These are phyloP conservation scores for Podotricha telesiphe DNA, from an alignment of 2,888 invertebrate genomes.

Conservation along the genomic window DNA sequence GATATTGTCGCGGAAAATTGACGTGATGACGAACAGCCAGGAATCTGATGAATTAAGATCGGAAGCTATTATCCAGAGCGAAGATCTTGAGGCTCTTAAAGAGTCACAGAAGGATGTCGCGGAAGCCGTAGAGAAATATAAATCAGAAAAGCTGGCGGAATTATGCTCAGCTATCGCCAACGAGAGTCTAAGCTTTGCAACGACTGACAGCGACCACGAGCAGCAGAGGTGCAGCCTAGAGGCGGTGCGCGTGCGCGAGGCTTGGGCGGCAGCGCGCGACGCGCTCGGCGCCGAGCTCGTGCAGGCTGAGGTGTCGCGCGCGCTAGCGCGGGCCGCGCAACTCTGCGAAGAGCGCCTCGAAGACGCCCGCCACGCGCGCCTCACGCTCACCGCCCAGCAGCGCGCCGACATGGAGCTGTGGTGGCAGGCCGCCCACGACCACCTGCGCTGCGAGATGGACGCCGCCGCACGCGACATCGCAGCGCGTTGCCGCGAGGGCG, in stretches of 20 bases:
- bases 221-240: slow-evolving; percentile 75
- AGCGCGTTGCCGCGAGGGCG: slow-evolving; percentile 85
- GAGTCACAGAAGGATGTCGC: slow-evolving; percentile 85
- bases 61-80: slow-evolving; percentile 71
- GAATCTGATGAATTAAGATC: slow-evolving; percentile 59
- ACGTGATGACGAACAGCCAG: slow-evolving; percentile 65
- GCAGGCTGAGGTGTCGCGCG: slow-evolving; percentile 90
- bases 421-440: slow-evolving; percentile 89
- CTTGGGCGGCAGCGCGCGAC: slow-evolving; percentile 90
- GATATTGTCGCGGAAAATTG: slow-evolving; percentile 89
- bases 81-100: slow-evolving; percentile 79
- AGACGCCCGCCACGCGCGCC: slow-evolving; percentile 80
- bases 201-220: slow-evolving; percentile 72
- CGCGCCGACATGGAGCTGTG: slow-evolving; percentile 88
- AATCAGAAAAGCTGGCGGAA: slow-evolving; percentile 87
- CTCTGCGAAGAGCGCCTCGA: slow-evolving; percentile 86
- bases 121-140: slow-evolving; percentile 85
- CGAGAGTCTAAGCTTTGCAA: slow-evolving; percentile 86
- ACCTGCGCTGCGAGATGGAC: slow-evolving; percentile 88
- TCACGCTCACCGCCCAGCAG: slow-evolving; percentile 87
- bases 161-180: slow-evolving; percentile 87
- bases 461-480: slow-evolving; percentile 87
- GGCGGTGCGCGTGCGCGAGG: slow-evolving; percentile 88
- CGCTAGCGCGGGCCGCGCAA: slow-evolving; percentile 87
- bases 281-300: slow-evolving; percentile 89